Base-by-base conservation (phyloP, 2,888 invertebrate genomes). In the Sphinx pinastri region DNA sequence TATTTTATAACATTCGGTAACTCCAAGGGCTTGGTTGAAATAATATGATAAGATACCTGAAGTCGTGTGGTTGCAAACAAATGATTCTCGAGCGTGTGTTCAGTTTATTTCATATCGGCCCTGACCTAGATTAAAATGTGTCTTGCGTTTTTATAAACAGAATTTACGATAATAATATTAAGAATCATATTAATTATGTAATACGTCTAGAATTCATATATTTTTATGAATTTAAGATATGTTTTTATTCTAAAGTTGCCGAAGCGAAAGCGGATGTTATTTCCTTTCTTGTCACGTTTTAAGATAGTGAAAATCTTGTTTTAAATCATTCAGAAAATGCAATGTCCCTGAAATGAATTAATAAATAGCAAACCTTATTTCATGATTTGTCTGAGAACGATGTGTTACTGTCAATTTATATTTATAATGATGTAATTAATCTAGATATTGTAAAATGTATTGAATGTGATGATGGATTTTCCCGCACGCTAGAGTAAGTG, bases 41-140 rank as follows among this genome's bases (percentile, higher is more conserved):
- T 68, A 52, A 38, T 63, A 63, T 71, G 80, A 81, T 79, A 75
- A 77, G 76, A 79, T 77, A 75, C 63, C 47, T 47, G 16, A 47
- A 76, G 69, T 14, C 38, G 67, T 25, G 47, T 67, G 16, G 52
- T 51, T 59, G 59, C 19, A 16, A 47, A 57, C 54, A 60, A 54
- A 70, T n/a, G 47, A 51, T 68, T 55, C 57, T 57, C 47, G 8
- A 38, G 55, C 55, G 45, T 74, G 74, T 76, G 73, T 74, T 78
- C 75, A 78, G 72, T 75, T 77, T 74, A 76, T 77, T 78, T 72
- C 68, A 72, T 67, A 63, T 74, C 69, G 77, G 63, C 82, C 84
- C 70, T 84, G 83, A 79, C 84, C 84, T 75, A 81, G 71, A 79
- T 84, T 71, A 74, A 70, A 74, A 75, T 75, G 45, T 63, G 60